Percentiles rank a stretch among this genome's conserved stretches.
phyloP scores from a whole-genome alignment of 2,113 vertebrate species.

The Athene cunicularia region DNA sequence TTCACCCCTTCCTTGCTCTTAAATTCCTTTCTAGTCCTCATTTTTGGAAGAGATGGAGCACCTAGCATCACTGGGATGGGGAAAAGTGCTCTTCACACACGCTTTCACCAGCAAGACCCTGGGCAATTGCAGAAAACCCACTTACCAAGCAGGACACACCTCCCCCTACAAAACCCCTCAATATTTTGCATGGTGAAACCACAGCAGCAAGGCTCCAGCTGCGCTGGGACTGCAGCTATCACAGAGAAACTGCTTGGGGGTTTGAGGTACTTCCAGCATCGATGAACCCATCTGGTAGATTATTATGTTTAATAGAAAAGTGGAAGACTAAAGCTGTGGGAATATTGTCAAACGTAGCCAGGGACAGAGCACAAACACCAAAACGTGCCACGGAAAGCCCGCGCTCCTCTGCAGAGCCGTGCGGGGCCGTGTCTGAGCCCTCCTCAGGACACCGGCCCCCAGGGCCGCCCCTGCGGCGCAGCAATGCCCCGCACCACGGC shows the following conservation, averaged over 20 bases:
- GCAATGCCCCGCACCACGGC: background rate
- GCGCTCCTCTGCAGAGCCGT: fast-evolving
- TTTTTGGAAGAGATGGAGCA: background rate
- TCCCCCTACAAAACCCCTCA: background rate
- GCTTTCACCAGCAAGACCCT: background rate
- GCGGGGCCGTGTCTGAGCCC: fast-evolving
- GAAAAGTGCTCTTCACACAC: background rate
- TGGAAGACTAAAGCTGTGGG: background rate
- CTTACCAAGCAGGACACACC: background rate
- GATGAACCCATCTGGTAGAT: background rate
- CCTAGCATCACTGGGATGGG: background rate
- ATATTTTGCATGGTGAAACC: background rate
- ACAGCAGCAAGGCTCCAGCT: background rate
- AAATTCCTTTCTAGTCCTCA: background rate
- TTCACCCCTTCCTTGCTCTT: background rate
- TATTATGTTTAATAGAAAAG: background rate
- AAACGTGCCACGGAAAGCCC: fast-evolving
- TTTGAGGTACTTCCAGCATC: background rate
- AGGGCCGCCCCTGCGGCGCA: background rate
- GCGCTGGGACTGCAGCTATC: fast-evolving
- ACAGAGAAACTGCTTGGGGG: background rate
- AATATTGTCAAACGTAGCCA: background rate
- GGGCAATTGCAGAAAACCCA: background rate
- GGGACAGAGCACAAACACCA: background rate
- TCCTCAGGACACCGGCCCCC: background rate